Conservation (phyloP, 92 coral and sea anemone species). For the Phenganax subtilis region DNA sequence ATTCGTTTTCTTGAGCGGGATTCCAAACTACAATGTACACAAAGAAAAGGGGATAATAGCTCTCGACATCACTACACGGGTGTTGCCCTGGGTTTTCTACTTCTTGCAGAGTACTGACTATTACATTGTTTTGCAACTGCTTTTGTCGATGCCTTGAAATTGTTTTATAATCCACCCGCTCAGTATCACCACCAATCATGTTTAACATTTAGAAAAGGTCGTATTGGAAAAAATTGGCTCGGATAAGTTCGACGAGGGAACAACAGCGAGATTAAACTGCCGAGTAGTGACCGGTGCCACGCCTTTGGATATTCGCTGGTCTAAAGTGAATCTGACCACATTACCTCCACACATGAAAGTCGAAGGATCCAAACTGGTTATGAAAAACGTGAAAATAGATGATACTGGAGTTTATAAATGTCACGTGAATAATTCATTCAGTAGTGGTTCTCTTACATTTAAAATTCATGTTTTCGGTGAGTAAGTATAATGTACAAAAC, state of each 20-base stretch:
- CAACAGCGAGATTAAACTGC: slow-evolving; percentile 48
- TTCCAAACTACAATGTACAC: too few relatives aligned
- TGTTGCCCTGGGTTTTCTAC: neutral
- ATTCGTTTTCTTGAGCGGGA: too few relatives aligned
- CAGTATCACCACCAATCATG: neutral
- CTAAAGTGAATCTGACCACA: slow-evolving; percentile 39
- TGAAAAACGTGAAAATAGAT: slow-evolving; percentile 39
- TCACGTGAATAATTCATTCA: slow-evolving; percentile 62
- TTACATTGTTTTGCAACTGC: neutral
- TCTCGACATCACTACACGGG: too few relatives aligned
- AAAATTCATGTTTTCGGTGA: slow-evolving; percentile 68
- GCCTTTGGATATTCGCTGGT: slow-evolving; percentile 59
- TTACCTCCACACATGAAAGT: slow-evolving; percentile 29
- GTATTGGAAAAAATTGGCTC: neutral
- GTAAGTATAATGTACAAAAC: slow-evolving; percentile 3
- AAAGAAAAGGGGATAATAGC: too few relatives aligned
- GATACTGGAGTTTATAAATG: slow-evolving; percentile 77
- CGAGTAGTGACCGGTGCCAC: slow-evolving; percentile 47
- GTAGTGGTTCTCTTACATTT: slow-evolving; percentile 47
- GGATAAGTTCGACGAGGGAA: slow-evolving; percentile 42
- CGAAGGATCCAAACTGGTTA: slow-evolving; percentile 25
- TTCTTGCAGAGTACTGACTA: neutral
- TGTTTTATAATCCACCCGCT: too few relatives aligned
- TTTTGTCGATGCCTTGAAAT: too few relatives aligned
- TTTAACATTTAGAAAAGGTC: slow-evolving; percentile 31